Evolutionary conservation across 2,113 vertebrate species (phyloP).

Genomic region (Pyxicephalus adspersus): DNA sequence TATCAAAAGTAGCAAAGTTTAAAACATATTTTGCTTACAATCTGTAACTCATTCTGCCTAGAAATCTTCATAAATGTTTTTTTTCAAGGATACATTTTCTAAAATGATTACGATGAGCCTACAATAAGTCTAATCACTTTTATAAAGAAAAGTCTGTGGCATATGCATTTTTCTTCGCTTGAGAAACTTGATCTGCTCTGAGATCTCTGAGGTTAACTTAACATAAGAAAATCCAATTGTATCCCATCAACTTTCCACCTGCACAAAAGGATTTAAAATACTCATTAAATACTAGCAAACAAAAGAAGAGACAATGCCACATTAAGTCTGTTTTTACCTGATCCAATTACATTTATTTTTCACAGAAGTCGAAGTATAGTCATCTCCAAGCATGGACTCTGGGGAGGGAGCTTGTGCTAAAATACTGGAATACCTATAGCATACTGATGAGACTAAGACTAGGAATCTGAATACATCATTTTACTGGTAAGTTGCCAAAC

Average conservation of each 20-base stretch:
- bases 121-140: background rate
- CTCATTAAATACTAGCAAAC: conserved; percentile 50
- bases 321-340: conserved; percentile 32
- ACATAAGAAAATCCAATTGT: conserved; percentile 39
- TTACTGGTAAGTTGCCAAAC: background rate
- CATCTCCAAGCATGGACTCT: conserved; percentile 47
- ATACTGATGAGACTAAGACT: conserved; percentile 36
- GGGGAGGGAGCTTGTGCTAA: conserved; percentile 21
- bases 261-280: conserved; percentile 36
- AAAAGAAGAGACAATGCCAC: conserved; percentile 38
- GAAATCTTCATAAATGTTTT: background rate
- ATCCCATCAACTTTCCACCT: conserved; percentile 32
- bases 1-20: background rate
- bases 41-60: background rate
- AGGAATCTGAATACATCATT: conserved; percentile 43
- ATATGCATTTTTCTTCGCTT: background rate
- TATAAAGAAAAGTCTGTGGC: background rate
- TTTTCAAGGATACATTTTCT: background rate
- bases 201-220: conserved; percentile 33
- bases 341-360: conserved; percentile 47
- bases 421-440: conserved; percentile 30
- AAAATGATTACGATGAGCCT: no score
- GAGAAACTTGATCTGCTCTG: background rate
- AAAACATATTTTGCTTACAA: background rate
- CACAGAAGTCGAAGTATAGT: conserved; percentile 50